Evolutionary conservation across 92 coral and sea anemone species (phyloP).

Genomic region (Epizoanthus stellaris): DNA sequence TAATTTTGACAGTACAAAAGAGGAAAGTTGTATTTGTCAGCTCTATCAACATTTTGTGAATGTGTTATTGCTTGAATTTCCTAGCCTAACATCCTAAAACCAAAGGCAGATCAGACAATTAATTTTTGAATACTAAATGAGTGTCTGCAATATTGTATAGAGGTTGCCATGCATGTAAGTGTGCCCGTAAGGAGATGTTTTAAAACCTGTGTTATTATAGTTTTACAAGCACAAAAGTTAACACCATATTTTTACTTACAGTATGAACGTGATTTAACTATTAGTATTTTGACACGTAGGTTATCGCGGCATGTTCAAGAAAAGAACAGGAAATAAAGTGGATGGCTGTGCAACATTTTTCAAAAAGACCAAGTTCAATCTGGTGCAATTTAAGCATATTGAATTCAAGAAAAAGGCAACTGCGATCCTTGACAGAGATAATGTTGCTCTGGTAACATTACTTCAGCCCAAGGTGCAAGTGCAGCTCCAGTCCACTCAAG

Average conservation of each 20-base stretch:
- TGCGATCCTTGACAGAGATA: conserved; percentile 83
- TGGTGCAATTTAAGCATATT: conserved; percentile 65
- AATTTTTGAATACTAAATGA: no score
- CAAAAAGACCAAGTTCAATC: conserved; percentile 67
- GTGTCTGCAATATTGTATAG: no score
- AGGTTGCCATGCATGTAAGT: no score
- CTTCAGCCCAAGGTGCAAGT: conserved; percentile 60
- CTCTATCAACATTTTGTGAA: no score
- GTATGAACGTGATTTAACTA: neutral
- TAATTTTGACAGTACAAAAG: no score
- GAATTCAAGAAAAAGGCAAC: conserved; percentile 72
- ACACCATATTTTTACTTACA: neutral
- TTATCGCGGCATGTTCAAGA: conserved; percentile 80
- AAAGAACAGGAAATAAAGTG: conserved; percentile 87
- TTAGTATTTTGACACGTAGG: conserved; percentile 52
- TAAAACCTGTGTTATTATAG: neutral
- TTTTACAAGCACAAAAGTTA: neutral
- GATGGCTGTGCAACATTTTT: conserved; percentile 98
- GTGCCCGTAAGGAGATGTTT: no score
- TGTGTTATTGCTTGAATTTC: no score
- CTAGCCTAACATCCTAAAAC: no score
- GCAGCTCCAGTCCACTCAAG: conserved; percentile 6
- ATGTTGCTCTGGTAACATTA: conserved; percentile 77
- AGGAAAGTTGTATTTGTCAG: no score
- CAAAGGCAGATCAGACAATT: no score